A percentile compares a stretch with the other conserved stretches of the same genome.
Evolutionary conservation across 2,888 invertebrate genomes (phyloP).

Genomic region (Sinhomidia bicolor): DNA sequence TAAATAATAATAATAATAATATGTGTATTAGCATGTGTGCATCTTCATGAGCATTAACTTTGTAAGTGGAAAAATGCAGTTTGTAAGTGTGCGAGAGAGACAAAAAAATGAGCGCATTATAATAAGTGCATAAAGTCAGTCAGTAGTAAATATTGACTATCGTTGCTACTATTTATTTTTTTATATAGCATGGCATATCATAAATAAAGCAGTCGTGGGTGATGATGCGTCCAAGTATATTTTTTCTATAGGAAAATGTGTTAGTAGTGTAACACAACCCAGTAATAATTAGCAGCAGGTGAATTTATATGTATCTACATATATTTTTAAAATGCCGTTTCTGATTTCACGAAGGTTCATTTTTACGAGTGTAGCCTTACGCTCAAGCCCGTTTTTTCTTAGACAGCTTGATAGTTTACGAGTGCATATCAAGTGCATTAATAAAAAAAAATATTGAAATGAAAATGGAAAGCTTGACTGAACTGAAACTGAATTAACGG

Average conservation of each 20-base stretch:
- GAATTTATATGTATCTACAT: background rate
- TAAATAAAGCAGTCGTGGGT: background rate
- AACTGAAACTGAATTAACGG: background rate
- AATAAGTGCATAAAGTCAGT: background rate
- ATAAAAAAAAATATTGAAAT: background rate
- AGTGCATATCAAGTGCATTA: background rate
- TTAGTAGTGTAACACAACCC: conserved; percentile 67
- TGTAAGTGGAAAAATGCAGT: background rate
- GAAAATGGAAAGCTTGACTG: conserved; percentile 20
- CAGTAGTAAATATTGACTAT: background rate
- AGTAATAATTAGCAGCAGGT: conserved; percentile 37
- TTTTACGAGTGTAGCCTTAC: conserved; percentile 19
- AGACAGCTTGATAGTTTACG: background rate
- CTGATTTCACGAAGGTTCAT: conserved; percentile 35
- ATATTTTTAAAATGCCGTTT: conserved; percentile 42
- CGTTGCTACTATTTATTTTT: no score
- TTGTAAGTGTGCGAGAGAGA: background rate
- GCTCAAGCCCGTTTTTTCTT: background rate
- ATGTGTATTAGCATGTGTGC: conserved; percentile 24
- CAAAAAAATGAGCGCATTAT: conserved; percentile 5
- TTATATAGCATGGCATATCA: conserved; percentile 11
- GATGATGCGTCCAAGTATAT: conserved; percentile 36
- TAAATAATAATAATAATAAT: conserved; percentile 1
- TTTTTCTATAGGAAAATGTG: conserved; percentile 52
- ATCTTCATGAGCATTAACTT: conserved; percentile 27